These are phyloP conservation scores for Arbacia lixula DNA, from an alignment of 53 echinoderm and acorn worm species.

Conservation along the genomic window DNA sequence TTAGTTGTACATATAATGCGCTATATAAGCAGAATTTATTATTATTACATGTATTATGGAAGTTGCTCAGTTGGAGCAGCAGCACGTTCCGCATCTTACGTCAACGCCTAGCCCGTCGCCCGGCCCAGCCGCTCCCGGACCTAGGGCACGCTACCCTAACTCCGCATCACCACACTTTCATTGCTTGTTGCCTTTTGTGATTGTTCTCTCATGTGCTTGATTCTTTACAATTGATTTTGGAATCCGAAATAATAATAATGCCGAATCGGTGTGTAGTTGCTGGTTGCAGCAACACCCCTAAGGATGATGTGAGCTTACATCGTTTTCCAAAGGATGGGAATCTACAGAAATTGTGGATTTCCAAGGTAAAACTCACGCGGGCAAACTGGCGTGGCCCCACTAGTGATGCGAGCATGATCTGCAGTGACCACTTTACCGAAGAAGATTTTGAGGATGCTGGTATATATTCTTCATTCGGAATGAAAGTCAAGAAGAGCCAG, in stretches of 20 bases:
- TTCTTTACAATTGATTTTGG: not conserved
- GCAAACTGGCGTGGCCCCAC: conserved; percentile 1
- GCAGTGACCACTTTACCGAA: not conserved
- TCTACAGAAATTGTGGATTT: conserved; percentile 2
- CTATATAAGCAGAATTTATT: no score
- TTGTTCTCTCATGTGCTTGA: not conserved
- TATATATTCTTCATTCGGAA: not conserved
- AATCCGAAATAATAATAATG: not conserved
- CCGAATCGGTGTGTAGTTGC: conserved; percentile 4
- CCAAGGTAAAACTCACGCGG: not conserved
- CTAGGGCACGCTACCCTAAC: no score
- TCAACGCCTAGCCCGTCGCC: no score
- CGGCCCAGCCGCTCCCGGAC: no score
- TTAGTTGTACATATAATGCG: no score
- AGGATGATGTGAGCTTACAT: conserved; percentile 16
- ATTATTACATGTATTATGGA: no score
- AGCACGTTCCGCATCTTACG: no score
- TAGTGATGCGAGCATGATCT: not conserved
- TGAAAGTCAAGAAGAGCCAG: not conserved
- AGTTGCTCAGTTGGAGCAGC: no score
- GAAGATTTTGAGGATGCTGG: conserved; percentile 7
- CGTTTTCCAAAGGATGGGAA: not conserved
- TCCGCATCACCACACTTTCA: no score
- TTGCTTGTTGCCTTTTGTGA: no score
- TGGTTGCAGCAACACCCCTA: not conserved